phyloP scores from a whole-genome alignment of 2,113 vertebrate species.

The Coptodon bakossiorum region DNA sequence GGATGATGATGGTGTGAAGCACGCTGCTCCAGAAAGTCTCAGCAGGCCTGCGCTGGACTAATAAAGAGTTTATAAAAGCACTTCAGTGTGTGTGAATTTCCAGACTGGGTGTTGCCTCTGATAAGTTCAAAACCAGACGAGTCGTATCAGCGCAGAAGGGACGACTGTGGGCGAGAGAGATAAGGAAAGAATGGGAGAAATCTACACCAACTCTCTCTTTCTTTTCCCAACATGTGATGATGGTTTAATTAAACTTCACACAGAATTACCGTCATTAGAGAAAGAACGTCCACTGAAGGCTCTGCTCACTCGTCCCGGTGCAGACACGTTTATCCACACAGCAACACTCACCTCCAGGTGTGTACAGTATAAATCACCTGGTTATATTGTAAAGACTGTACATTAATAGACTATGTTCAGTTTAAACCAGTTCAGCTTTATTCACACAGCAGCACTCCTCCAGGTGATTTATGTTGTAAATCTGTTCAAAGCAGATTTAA shows the following conservation, averaged over 20 bases:
- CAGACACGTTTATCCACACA: not conserved
- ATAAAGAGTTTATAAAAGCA: not conserved
- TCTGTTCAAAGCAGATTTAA: not conserved
- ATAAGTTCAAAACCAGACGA: not conserved
- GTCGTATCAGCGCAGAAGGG: not conserved
- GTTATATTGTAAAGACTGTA: not conserved
- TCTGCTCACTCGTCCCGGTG: not conserved
- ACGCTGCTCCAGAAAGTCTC: not conserved
- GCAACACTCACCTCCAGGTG: not conserved
- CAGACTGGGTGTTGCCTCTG: conserved; percentile 23
- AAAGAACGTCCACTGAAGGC: not conserved
- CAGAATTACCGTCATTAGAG: not conserved
- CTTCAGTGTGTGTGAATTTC: conserved; percentile 3
- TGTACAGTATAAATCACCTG: not conserved
- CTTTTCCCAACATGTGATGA: not conserved
- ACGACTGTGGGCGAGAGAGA: not conserved
- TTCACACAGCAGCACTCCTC: not conserved
- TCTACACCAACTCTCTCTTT: not conserved
- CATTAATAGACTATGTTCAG: not conserved
- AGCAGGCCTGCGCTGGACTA: not conserved
- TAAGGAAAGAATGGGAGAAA: conserved; percentile 5
- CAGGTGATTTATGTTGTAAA: not conserved
- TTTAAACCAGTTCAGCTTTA: not conserved
- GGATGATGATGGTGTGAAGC: not conserved
- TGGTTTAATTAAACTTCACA: not conserved